Conservation (phyloP, 2,888 invertebrate genomes). For the Cistogaster globosa region DNA sequence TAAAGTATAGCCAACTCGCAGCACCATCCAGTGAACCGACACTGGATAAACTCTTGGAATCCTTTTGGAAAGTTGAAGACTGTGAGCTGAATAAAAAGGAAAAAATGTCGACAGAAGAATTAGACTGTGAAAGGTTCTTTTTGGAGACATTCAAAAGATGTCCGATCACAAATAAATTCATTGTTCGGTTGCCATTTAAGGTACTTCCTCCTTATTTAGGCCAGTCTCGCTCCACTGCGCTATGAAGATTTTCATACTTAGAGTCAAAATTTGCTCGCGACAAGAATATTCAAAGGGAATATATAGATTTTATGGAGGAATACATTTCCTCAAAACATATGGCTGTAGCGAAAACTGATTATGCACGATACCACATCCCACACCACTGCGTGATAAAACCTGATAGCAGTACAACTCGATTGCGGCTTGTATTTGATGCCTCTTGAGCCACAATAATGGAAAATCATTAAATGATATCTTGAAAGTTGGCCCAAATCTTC, state of each 20-base stretch:
- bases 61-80: constrained; percentile 28
- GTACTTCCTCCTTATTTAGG: constrained; percentile 1
- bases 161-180: constrained; percentile 36
- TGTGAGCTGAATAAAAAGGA: background rate
- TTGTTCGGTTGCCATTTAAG: constrained; percentile 39
- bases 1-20: no score
- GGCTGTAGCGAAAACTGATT: background rate
- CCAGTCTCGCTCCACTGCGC: constrained; percentile 15
- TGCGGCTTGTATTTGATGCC: constrained; percentile 17
- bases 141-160: constrained; percentile 36
- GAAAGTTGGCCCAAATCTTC: constrained; percentile 44
- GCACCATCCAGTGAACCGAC: background rate
- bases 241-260: constrained; percentile 21
- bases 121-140: constrained; percentile 31
- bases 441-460: constrained; percentile 36
- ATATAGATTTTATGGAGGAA: constrained; percentile 18
- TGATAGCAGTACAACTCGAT: constrained; percentile 22
- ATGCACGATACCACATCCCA: constrained; percentile 27
- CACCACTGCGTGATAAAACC: constrained; percentile 62
- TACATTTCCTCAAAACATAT: background rate
- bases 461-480: constrained; percentile 42
- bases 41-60: constrained; percentile 2
- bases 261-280: constrained; percentile 2
- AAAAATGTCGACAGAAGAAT: constrained; percentile 31
- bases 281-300: background rate